These are phyloP conservation scores for Capromys pilorides DNA, from an alignment of 2,797 vertebrate genomes.

Conservation along the genomic window DNA sequence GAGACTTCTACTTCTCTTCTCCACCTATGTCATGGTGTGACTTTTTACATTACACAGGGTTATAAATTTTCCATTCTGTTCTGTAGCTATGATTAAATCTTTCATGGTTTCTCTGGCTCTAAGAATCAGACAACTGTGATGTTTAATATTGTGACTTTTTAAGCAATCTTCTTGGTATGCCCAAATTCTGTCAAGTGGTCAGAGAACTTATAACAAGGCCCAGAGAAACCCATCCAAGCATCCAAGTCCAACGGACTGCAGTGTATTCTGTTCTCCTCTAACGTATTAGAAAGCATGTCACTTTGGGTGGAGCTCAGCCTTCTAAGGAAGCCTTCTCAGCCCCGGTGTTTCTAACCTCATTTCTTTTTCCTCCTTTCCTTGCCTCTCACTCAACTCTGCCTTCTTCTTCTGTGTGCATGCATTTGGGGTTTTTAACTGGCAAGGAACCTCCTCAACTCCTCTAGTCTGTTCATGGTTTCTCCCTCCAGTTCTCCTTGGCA, in stretches of 20 bases:
- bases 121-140: slow-evolving; percentile 1
- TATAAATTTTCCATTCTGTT: slow-evolving; percentile 37
- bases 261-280: not conserved
- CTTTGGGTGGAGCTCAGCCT: not conserved
- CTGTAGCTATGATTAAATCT: not conserved
- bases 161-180: not conserved
- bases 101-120: slow-evolving; percentile 36
- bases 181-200: not conserved
- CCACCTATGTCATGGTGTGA: not conserved
- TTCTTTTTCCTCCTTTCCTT: not conserved
- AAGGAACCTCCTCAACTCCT: slow-evolving; percentile 23
- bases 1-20: not conserved
- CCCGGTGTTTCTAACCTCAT: slow-evolving; percentile 5
- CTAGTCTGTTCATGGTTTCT: not conserved
- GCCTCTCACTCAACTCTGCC: not conserved
- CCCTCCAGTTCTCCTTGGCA: not conserved
- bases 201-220: not conserved
- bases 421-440: slow-evolving; percentile 16
- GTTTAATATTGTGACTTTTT: slow-evolving; percentile 28
- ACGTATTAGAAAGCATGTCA: not conserved
- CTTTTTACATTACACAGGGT: not conserved
- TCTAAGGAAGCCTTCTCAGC: not conserved
- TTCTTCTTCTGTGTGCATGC: not conserved
- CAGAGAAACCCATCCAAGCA: not conserved
- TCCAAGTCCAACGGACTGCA: not conserved